A percentile compares a stretch with the other conserved stretches of the same genome.
phyloP scores from a whole-genome alignment of 2,888 invertebrate species.

The Cosmia pyralina region DNA sequence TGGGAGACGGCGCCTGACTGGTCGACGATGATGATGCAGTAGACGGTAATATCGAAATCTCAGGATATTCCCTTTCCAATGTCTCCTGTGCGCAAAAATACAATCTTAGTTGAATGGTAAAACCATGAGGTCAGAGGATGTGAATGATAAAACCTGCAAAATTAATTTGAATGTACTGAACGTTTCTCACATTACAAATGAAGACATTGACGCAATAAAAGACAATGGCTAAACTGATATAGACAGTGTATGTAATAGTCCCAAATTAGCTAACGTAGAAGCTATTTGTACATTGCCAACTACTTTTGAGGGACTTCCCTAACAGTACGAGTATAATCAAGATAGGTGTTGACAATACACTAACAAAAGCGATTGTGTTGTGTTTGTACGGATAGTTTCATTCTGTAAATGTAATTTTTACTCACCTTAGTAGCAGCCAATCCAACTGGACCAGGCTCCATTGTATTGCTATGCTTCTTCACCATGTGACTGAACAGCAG shows the following conservation, averaged over 20 bases:
- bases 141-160: constrained; percentile 6
- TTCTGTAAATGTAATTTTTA: constrained; percentile 5
- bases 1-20: constrained; percentile 84
- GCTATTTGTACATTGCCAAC: constrained; percentile 2
- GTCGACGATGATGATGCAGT: constrained; percentile 86
- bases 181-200: constrained; percentile 29
- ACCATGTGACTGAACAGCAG: constrained; percentile 87
- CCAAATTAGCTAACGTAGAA: constrained; percentile 23
- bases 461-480: constrained; percentile 85
- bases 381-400: background rate
- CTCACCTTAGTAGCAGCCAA: constrained; percentile 88
- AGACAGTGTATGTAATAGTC: constrained; percentile 14
- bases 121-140: background rate
- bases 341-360: background rate
- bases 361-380: constrained; percentile 17
- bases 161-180: constrained; percentile 35
- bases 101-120: constrained; percentile 63
- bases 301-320: constrained; percentile 17
- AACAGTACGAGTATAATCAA: constrained; percentile 4
- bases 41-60: constrained; percentile 88
- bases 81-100: constrained; percentile 82
- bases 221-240: constrained; percentile 35
- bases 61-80: constrained; percentile 88
- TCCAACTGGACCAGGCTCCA: constrained; percentile 84
- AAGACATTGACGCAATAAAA: constrained; percentile 46